Evolutionary conservation across 1,140 invertebrate species (phyloP), one percentile per base, ranked within the genome.

Genomic region (Chrysomallon squamiferum): DNA sequence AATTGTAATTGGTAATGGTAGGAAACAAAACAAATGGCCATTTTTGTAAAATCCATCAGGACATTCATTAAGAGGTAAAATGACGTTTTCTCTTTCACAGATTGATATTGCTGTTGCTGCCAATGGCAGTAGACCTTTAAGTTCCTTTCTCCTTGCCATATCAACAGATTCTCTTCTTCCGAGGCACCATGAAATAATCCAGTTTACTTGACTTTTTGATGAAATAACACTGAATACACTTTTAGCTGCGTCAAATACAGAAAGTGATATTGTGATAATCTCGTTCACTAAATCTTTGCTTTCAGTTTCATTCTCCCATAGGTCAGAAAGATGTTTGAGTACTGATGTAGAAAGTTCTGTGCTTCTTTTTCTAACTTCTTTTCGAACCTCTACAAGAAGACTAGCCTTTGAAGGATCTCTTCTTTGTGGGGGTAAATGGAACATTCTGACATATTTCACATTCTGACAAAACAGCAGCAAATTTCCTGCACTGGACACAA

Each of bases 391-490:
- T 29, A 15, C 11, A 7, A 22, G 0, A 52, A 59, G 25, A 35
- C n/a, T 18, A 2, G 18, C 0, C 27, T 49, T 33, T 59, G 11
- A 33, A 33, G n/a, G 20, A 27, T 35, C 15, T 54, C 3, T 32
- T 15, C 13, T 52, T 9, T 54, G 57, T 2, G 52, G 27, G 3
- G 50, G 35, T n/a, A 82, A 62, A 63, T 82, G 73, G 68, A 73
- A 77, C 38, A 84, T 65, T 59, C 73, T 64, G 32, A 84, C 64
- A 45, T 64, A 57, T 50, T 62, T 56, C 6, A 84, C 76, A 63
- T 80, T 76, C 63, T 84, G 83, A 11, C 79, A 80, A 65, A 84
- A 84, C 9, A 84, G 65, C 3, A 84, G 66, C n/a, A 82, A 22
- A 35, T 72, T 75, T 49, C 78, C 78, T 18, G 74, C 73, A 30